phyloP scores from a whole-genome alignment of 2,113 vertebrate species.

The Nycticryphes semicollaris region DNA sequence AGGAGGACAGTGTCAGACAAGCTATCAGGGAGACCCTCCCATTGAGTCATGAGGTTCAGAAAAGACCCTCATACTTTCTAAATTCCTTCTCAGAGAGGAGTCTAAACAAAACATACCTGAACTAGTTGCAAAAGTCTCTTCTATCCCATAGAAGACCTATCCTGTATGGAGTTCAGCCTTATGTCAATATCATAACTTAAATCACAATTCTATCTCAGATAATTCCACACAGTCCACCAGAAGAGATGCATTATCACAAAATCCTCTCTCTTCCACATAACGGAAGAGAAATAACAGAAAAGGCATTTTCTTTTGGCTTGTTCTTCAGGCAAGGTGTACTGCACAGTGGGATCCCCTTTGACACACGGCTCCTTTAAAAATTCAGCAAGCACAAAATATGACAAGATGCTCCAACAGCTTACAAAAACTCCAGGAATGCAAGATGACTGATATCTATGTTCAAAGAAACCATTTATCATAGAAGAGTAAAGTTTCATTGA shows the following conservation, averaged over 20 bases:
- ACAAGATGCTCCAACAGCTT: background rate
- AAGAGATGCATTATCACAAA: background rate
- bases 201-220: background rate
- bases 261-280: background rate
- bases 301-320: background rate
- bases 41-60: no score
- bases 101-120: background rate
- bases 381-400: no score
- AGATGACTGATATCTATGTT: background rate
- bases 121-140: background rate
- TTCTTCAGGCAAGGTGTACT: background rate
- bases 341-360: background rate
- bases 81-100: no score
- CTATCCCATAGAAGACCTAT: no score
- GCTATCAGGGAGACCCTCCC: no score
- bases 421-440: background rate
- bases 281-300: background rate
- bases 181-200: background rate
- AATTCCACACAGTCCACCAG: rapidly evolving
- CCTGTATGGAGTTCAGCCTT: background rate
- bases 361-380: background rate
- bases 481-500: background rate
- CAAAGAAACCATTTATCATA: background rate
- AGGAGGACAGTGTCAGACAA: no score
- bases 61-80: no score